phyloP scores from a whole-genome alignment of 2,113 vertebrate genomes.

The Thryonomys swinderianus region DNA sequence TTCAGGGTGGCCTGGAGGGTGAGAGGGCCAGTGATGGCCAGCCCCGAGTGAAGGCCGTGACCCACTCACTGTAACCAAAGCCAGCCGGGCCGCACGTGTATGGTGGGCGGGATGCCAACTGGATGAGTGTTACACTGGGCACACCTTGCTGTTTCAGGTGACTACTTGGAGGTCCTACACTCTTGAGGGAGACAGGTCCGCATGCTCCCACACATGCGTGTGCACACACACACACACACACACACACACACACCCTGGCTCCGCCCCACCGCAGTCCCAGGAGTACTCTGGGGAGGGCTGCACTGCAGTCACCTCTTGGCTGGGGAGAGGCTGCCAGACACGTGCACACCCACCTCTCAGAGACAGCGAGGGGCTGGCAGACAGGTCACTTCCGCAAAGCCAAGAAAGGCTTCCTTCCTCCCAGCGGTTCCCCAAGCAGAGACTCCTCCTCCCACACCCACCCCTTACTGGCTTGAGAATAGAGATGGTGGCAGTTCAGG shows the following conservation, averaged over 20 bases:
- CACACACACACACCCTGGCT: too few species aligned
- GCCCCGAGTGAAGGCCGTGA: constrained; percentile 82
- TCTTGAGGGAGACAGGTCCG: constrained; percentile 80
- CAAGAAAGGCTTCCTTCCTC: not conserved
- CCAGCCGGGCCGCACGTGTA: constrained; percentile 86
- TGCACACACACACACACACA: too few species aligned
- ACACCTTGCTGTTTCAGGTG: constrained; percentile 86
- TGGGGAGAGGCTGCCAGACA: not conserved
- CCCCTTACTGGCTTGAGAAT: not conserved
- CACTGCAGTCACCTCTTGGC: not conserved
- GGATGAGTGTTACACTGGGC: constrained; percentile 87
- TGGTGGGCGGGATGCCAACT: constrained; percentile 83
- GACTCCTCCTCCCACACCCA: not conserved
- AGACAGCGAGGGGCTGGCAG: not conserved
- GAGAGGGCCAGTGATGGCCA: constrained; percentile 49
- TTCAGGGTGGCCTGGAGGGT: not conserved
- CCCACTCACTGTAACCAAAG: constrained; percentile 87
- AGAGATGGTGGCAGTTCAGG: not conserved
- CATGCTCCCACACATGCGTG: not conserved
- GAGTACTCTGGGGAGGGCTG: not conserved
- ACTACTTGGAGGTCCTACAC: constrained; percentile 81
- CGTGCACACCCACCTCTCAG: not conserved
- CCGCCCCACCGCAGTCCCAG: not conserved
- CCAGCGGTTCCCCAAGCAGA: not conserved
- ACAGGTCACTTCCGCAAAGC: not conserved